Conservation (phyloP, 2,888 invertebrate genomes). For the Phortica okadai region DNA sequence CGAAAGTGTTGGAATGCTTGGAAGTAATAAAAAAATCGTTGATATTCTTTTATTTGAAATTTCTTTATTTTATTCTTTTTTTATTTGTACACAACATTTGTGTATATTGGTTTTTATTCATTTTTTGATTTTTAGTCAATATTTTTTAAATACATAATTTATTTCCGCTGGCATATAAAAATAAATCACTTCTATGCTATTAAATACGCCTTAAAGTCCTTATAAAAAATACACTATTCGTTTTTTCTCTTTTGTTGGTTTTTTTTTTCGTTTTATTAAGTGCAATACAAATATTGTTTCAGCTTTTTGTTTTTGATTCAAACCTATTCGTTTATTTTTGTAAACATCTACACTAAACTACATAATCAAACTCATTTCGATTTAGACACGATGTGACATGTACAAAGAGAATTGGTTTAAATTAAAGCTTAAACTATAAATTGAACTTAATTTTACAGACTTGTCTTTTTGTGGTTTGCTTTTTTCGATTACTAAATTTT, state of each 20-base stretch:
- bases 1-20: too few species aligned
- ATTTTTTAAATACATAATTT: conserved; percentile 58
- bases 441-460: neutral
- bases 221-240: conserved; percentile 64
- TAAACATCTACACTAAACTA: conserved; percentile 48
- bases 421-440: conserved; percentile 42
- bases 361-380: conserved; percentile 24
- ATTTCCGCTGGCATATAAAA: conserved; percentile 62
- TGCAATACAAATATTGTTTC: conserved; percentile 14
- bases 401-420: conserved; percentile 34
- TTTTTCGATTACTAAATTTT: neutral
- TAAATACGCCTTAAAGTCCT: conserved; percentile 54
- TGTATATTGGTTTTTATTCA: conserved; percentile 41
- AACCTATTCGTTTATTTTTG: neutral
- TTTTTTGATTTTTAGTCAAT: conserved; percentile 31
- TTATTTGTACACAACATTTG: conserved; percentile 61
- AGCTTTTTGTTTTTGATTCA: conserved; percentile 15
- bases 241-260: conserved; percentile 46
- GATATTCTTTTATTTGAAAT: conserved; percentile 40
- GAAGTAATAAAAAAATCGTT: too few species aligned
- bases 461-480: neutral
- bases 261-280: conserved; percentile 25
- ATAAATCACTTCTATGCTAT: conserved; percentile 45
- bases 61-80: conserved; percentile 51
- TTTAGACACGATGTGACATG: conserved; percentile 31